Base-by-base conservation (phyloP, 2,113 vertebrate genomes). In the Nipponia nippon region DNA sequence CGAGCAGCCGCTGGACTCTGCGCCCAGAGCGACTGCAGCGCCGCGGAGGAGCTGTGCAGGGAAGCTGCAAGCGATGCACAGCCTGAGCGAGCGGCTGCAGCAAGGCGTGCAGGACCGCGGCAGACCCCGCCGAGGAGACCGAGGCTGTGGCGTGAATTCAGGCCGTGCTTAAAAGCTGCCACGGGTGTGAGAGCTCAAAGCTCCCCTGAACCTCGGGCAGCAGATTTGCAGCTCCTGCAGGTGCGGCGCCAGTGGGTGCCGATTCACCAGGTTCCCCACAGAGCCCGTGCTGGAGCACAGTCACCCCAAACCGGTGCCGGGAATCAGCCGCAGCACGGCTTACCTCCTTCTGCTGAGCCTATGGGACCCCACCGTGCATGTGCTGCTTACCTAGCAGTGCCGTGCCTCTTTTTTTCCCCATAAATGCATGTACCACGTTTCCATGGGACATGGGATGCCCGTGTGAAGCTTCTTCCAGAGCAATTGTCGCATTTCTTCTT, bases 331-430 rank as follows among this genome's bases (percentile, higher is more conserved):
- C 44, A 18, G 72, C 72, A 69, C 11, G 1, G 19, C 30, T 49
- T 4, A 14, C 47, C 67, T 56, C 61, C 38, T 21, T 5, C 76
- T 36, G 26, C 50, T 5, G 70, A 14, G 40, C 2, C 70, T 13
- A 0, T 2, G 23, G 53, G 29, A 32, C 29, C 1, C 32, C 1
- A 1, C 1, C 2, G 7, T 4, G 38, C 17, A 1, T 0, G 7
- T 13, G 70, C 27, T 16, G 30, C 42, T n/a, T 3, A 11, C 32
- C 67, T 7, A 11, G 16, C 59, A 42, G 73, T 4, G 19, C 34
- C 3, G 1, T 8, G 36, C 30, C 13, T 29, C 23, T 13, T n/a
- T 38, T 26, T 44, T 17, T 49, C 40, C 40, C 59, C 20, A 2
- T 26, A 30, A 50, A 46, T 6, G 5, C 0, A 11, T 23, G 40